These are phyloP conservation scores for Gambusia yucatana DNA, from an alignment of 2,797 vertebrate species.

Conservation along the genomic window DNA sequence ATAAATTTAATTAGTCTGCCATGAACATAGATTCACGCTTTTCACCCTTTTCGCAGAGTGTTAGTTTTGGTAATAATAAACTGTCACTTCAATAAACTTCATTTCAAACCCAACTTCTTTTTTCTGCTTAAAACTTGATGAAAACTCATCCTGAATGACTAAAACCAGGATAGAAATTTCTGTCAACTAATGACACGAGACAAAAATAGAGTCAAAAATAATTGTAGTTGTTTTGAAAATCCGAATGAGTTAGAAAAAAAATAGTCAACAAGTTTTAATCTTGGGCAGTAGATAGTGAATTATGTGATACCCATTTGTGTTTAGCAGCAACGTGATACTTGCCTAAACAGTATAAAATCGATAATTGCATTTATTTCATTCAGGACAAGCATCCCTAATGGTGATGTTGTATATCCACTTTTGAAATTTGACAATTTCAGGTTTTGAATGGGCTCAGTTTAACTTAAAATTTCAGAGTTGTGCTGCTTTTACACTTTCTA, in stretches of 20 bases:
- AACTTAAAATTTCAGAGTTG: not conserved
- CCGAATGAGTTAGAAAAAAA: not conserved
- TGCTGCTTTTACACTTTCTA: not conserved
- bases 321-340: not conserved
- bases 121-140: not conserved
- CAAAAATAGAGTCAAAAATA: too few relatives aligned
- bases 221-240: not conserved
- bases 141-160: not conserved
- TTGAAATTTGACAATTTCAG: not conserved
- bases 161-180: not conserved
- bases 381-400: not conserved
- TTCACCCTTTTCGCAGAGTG: too few relatives aligned
- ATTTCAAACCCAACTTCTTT: not conserved
- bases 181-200: not conserved
- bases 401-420: not conserved
- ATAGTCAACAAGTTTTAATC: not conserved
- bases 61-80: not conserved
- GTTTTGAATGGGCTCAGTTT: not conserved
- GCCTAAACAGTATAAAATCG: not conserved
- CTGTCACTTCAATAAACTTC: not conserved
- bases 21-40: not conserved
- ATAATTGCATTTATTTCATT: not conserved
- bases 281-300: not conserved
- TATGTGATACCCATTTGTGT: not conserved
- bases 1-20: not conserved